Evolutionary conservation across 1,140 invertebrate species (phyloP), one percentile per base, ranked within the genome.

Genomic region (Brachionus plicatilis): DNA sequence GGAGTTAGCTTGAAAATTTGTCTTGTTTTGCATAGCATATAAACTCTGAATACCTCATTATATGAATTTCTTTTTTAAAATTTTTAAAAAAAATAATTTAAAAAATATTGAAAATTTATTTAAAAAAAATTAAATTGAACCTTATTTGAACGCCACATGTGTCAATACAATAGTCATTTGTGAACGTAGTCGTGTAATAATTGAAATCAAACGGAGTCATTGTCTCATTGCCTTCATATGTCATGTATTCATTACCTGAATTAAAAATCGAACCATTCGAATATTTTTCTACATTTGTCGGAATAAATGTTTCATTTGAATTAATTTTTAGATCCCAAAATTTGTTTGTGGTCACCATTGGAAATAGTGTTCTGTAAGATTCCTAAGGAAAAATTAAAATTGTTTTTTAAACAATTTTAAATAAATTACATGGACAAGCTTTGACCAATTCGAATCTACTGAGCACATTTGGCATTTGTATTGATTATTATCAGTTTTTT

Each of bases 201-300:
- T 76, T 29, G 47, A 76, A 76, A 76, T 76, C 72, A 29, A 50
- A 76, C 12, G 72, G 72, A n/a, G 17, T 76, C 72, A 76, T 76
- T 76, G 20, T 12, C 11, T 76, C 43, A 14, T 2, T 50, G 3
- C 72, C 72, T 5, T 50, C 43, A 20, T 47, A 50, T 27, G 1
- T 37, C 17, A 76, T 47, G 11, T 14, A 47, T 29, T 76, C 72
- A 50, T 24, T 12, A 29, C 72, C 72, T 27, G 47, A 3, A 9
- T 24, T 27, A n/a, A 27, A 76, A 20, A 53, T 76, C 14, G 43
- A 47, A 9, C 17, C 72, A 76, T 76, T 76, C 0, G 27, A 76
- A 29, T 24, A 27, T 14, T 76, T 76, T 12, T 76, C 72, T 37
- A 29, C 27, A n/a, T 76, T 76, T n/a, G 24, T 11, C 8, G 20